phyloP scores from a whole-genome alignment of 2,797 vertebrate genomes.

The Lacerta agilis region DNA sequence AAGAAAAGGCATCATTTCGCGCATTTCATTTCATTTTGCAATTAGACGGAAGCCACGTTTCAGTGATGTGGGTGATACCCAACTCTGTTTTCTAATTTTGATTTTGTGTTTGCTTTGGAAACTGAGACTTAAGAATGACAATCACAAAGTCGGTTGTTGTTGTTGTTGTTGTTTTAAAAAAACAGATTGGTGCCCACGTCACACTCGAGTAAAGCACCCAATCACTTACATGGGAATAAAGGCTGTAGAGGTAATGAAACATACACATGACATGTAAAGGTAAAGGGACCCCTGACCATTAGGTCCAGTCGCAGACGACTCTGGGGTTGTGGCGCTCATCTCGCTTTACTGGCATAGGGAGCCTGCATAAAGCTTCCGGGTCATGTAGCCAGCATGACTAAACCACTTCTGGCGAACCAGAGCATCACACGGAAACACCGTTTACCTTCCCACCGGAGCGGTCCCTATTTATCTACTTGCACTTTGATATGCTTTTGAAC shows the following conservation, averaged over 20 bases:
- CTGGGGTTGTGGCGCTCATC: no score
- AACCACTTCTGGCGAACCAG: no score
- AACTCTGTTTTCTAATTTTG: not conserved
- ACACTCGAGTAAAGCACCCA: not conserved
- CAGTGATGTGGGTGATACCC: not conserved
- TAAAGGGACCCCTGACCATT: no score
- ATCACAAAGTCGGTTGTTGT: constrained; percentile 29
- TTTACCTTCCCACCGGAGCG: no score
- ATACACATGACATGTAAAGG: no score
- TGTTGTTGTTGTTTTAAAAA: not conserved
- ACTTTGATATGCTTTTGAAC: no score
- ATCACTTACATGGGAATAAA: not conserved
- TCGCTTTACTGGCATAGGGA: no score
- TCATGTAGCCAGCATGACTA: no score
- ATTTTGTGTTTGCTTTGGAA: constrained; percentile 39
- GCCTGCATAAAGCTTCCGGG: no score
- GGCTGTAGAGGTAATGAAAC: not conserved
- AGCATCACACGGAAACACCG: no score
- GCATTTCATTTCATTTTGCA: constrained; percentile 63
- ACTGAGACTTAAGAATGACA: constrained; percentile 11
- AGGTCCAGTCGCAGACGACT: no score
- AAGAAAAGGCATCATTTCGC: constrained; percentile 52
- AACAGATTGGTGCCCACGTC: not conserved
- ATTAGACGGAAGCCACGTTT: constrained; percentile 45
- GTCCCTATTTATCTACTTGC: no score